Evolutionary conservation across 2,113 vertebrate species (phyloP).

Genomic region (Mastomys coucha): DNA sequence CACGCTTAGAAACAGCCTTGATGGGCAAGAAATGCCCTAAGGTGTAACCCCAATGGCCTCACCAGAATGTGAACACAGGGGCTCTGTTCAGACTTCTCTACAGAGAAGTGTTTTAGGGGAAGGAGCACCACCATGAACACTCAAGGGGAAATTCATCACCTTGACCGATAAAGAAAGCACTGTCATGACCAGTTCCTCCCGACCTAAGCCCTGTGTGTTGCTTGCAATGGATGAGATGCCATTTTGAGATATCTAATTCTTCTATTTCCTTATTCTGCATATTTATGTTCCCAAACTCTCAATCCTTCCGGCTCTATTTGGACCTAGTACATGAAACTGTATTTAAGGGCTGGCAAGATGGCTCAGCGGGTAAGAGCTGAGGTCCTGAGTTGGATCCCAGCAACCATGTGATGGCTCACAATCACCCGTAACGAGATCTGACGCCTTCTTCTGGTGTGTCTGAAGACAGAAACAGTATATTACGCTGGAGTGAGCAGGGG

Average conservation of each 20-base stretch:
- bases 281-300: no score
- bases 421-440: no score
- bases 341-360: no score
- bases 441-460: no score
- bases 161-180: not conserved
- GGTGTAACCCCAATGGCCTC: not conserved
- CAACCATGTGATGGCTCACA: no score
- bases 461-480: no score
- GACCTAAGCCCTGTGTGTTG: not conserved
- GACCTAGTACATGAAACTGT: not conserved
- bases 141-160: not conserved
- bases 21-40: not conserved
- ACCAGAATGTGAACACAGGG: not conserved
- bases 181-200: not conserved
- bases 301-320: not conserved
- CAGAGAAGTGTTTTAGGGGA: not conserved
- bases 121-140: fast-evolving
- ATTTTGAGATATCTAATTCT: not conserved
- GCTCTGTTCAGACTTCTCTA: not conserved
- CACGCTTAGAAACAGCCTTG: not conserved
- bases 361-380: no score
- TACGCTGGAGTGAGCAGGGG: no score
- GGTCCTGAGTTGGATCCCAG: no score
- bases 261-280: not conserved
- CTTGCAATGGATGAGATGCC: not conserved